Base-by-base conservation (phyloP, 2,113 vertebrate species). In the Podocnemis expansa region DNA sequence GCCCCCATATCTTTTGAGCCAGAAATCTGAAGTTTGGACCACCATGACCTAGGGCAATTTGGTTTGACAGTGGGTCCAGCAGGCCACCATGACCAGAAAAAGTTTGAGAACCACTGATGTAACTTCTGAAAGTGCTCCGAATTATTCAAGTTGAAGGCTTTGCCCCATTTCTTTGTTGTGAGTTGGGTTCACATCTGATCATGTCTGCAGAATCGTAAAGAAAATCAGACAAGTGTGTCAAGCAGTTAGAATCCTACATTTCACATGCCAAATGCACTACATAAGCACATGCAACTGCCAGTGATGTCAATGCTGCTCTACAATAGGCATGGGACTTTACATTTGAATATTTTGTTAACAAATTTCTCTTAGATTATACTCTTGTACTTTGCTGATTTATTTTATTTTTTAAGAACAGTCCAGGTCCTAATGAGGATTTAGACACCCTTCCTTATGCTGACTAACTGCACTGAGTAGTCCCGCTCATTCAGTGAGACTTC, bases 141-240 rank as follows among this genome's bases (percentile, higher is more conserved):
- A 6, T 5, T 31, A 9, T 47, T 0, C 5, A 16, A 55, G 38
- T 67, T n/a, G 34, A 47, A 38, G 60, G 85, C 47, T 76, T 51
- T 0, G 0, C 4, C 49, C 13, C 73, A 45, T 55, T 27, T 67
- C 24, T 22, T 54, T 54, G 0, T 1, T 67, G 47, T 0, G 2
- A 34, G 47, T 27, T 67, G 4, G 2, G 49, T 43, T 17, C 56
- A 38, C 38, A 58, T 58, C 80, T 82, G 54, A 41, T 58, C 80
- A 56, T 31, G 16, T 78, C 76, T 49, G 76, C 29, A 29, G 76
- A 78, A 31, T 45, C 76, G 49, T 29, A 78, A 47, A 78, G 43
- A 78, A 78, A 78, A 78, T 49, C 45, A 31, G 76, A 78, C 52
- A 41, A n/a, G 52, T 81, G 19, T 45, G 80, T 43, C 80, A 81